Conservation (phyloP, 2,797 vertebrate species). For the Gambusia yucatana region DNA sequence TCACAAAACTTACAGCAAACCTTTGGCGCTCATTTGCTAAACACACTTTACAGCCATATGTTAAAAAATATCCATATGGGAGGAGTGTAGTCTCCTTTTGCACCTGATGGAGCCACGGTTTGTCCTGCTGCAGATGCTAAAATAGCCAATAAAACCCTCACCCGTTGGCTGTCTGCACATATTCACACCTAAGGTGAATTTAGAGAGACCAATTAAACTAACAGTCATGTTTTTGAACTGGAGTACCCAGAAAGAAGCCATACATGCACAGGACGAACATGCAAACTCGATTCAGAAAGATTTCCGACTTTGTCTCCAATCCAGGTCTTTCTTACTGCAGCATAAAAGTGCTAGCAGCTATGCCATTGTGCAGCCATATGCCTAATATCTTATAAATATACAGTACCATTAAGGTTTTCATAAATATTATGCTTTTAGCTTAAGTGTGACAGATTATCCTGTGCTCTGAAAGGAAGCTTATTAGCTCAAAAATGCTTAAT, state of each 20-base stretch:
- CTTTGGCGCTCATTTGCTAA: no score
- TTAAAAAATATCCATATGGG: no score
- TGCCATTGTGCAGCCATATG: background rate
- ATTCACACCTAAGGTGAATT: background rate
- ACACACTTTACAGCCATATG: no score
- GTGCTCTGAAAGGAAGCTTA: constrained; percentile 10
- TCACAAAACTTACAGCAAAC: no score
- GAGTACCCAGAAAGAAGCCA: background rate
- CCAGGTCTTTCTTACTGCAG: background rate
- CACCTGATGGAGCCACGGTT: no score
- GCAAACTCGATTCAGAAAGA: background rate
- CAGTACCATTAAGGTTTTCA: background rate
- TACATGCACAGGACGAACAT: background rate
- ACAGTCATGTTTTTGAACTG: background rate
- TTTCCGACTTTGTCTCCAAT: background rate
- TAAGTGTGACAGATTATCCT: background rate
- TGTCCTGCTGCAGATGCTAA: no score
- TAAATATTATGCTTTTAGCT: background rate
- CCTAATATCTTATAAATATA: background rate
- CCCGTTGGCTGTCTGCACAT: background rate
- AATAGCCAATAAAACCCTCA: no score
- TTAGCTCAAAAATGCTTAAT: constrained; percentile 17
- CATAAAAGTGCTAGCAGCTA: background rate
- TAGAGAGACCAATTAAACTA: background rate
- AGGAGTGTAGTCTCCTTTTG: no score